These are phyloP conservation scores for Ernsta delagoae DNA, from an alignment of 2,888 invertebrate species.

Conservation along the genomic window DNA sequence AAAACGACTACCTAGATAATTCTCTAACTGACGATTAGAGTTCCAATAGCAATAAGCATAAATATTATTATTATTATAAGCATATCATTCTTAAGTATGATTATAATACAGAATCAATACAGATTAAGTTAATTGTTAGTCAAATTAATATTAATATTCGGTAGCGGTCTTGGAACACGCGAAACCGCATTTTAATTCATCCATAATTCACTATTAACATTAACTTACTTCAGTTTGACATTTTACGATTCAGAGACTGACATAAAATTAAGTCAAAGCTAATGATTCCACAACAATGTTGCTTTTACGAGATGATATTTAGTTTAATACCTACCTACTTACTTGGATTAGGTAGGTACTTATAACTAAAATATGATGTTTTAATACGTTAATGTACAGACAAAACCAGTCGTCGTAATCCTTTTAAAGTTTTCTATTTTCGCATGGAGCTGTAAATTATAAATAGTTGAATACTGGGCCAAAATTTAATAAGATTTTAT, in stretches of 20 bases:
- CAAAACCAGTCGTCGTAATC: neutral
- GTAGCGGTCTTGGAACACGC: conserved; percentile 50
- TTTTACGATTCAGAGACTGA: conserved; percentile 51
- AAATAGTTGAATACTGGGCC: too few species aligned
- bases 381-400: conserved; percentile 11
- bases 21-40: conserved; percentile 15
- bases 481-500: too few species aligned
- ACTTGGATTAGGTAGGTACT: conserved; percentile 19
- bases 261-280: conserved; percentile 51
- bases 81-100: too few species aligned
- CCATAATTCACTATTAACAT: conserved; percentile 60
- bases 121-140: conserved; percentile 35
- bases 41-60: conserved; percentile 34
- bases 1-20: conserved; percentile 34
- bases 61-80: conserved; percentile 20
- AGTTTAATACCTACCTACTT: conserved; percentile 37
- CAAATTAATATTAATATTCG: conserved; percentile 36
- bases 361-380: conserved; percentile 41
- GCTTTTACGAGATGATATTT: conserved; percentile 47
- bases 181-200: conserved; percentile 49
- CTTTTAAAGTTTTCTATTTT: neutral
- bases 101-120: conserved; percentile 1
- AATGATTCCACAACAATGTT: conserved; percentile 56
- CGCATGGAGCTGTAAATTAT: too few species aligned
- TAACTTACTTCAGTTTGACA: conserved; percentile 54